Conservation (phyloP, 2,797 vertebrate genomes). For the Coracias cyanogaster region DNA sequence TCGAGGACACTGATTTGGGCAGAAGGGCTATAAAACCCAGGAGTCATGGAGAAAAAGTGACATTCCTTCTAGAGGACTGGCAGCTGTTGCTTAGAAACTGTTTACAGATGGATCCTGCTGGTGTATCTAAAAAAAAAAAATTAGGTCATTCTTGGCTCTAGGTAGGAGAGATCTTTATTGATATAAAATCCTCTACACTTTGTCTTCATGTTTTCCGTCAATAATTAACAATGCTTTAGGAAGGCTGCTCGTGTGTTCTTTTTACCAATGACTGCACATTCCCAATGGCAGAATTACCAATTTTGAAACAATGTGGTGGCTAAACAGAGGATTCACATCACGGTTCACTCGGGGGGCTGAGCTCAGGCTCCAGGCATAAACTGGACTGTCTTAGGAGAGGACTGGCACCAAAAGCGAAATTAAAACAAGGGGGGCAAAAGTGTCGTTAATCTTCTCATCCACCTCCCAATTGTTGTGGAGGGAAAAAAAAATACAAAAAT, state of each 20-base stretch:
- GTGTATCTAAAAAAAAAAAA: not conserved
- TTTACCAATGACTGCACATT: not conserved
- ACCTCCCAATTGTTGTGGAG: not conserved
- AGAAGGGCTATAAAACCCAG: not conserved
- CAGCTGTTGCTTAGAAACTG: constrained; percentile 68
- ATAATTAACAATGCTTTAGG: not conserved
- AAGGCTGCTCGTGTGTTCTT: not conserved
- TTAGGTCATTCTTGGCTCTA: constrained; percentile 45
- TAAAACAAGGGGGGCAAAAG: not conserved
- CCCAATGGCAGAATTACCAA: not conserved
- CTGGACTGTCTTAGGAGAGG: not conserved
- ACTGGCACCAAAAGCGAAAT: not conserved
- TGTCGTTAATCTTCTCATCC: not conserved
- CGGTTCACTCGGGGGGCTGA: not conserved
- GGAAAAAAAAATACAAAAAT: not conserved
- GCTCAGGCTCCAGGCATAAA: not conserved
- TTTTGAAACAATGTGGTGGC: not conserved
- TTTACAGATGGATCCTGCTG: constrained; percentile 54
- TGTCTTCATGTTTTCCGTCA: not conserved
- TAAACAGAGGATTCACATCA: not conserved
- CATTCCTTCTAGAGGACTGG: constrained; percentile 8
- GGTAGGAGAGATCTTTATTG: constrained; percentile 5
- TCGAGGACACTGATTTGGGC: not conserved
- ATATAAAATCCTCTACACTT: not conserved
- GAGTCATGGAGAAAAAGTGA: not conserved